Percentiles rank a stretch among this genome's conserved stretches.
These are phyloP conservation scores for Melikaiella ostensackeni DNA, from an alignment of 2,888 invertebrate species.

Conservation along the genomic window DNA sequence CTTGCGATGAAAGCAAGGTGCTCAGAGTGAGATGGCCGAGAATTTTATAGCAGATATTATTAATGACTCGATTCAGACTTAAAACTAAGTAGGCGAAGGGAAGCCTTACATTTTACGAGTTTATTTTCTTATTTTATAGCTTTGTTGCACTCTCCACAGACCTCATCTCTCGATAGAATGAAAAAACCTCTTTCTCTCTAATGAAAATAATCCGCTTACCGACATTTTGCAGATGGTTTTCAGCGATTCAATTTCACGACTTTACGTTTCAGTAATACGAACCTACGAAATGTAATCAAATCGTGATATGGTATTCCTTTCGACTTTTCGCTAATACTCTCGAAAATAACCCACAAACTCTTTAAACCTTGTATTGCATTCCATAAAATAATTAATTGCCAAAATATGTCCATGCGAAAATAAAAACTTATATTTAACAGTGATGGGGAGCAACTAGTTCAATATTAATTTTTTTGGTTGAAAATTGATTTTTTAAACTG, in stretches of 20 bases:
- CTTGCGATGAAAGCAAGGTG: constrained; percentile 8
- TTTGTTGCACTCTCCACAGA: not conserved
- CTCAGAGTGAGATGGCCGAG: not conserved
- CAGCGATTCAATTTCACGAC: not conserved
- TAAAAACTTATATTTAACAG: too few species aligned
- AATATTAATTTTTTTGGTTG: too few species aligned
- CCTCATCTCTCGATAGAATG: constrained; percentile 1
- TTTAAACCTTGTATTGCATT: not conserved
- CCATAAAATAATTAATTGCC: not conserved
- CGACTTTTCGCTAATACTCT: not conserved
- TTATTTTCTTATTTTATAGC: constrained; percentile 24
- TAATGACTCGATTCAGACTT: constrained; percentile 15
- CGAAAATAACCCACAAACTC: not conserved
- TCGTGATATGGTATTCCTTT: too few species aligned
- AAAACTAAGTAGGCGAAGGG: constrained; percentile 12
- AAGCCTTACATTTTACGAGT: constrained; percentile 33
- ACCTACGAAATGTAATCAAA: not conserved
- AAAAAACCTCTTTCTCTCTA: constrained; percentile 1
- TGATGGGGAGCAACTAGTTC: too few species aligned
- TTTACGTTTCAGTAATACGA: not conserved
- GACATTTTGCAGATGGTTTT: not conserved
- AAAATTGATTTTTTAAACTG: too few species aligned
- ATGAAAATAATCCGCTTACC: constrained; percentile 31
- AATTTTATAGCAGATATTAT: constrained; percentile 36
- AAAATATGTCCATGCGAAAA: not conserved